Conservation (phyloP, 2,888 invertebrate species). For the Caradrina kadenii region DNA sequence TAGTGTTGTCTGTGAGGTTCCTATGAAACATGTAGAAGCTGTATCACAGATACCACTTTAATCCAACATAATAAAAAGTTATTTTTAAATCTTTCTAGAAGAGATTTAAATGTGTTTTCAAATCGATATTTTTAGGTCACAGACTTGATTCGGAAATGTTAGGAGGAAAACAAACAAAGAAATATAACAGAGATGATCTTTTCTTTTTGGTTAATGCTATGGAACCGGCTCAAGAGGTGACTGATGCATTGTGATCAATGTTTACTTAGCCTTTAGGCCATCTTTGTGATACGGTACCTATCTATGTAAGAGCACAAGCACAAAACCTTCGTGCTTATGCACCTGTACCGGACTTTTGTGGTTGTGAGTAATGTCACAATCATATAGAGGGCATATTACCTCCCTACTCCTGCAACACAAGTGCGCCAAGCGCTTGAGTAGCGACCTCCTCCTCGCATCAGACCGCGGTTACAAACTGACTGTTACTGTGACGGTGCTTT, state of each 20-base stretch:
- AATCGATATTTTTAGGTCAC: conserved; percentile 58
- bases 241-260: not conserved
- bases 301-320: too few species aligned
- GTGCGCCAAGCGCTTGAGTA: too few species aligned
- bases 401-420: too few species aligned
- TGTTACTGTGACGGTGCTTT: too few species aligned
- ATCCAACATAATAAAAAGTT: conserved; percentile 38
- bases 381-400: too few species aligned
- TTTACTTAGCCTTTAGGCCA: not conserved
- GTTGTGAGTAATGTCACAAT: too few species aligned
- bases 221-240: conserved; percentile 1
- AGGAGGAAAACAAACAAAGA: conserved; percentile 53
- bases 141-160: conserved; percentile 40
- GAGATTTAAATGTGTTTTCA: conserved; percentile 55
- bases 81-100: conserved; percentile 49
- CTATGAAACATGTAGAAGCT: conserved; percentile 1
- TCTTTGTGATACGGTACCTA: not conserved
- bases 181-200: not conserved
- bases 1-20: not conserved
- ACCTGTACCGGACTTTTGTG: too few species aligned
- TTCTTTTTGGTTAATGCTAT: conserved; percentile 7
- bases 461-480: too few species aligned
- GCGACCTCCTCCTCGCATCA: too few species aligned
- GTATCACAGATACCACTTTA: conserved; percentile 26
- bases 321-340: too few species aligned